A percentile compares a stretch with the other conserved stretches of the same genome.
These are phyloP conservation scores for Polia nebulosa DNA, from an alignment of 2,888 invertebrate species.

Conservation along the genomic window DNA sequence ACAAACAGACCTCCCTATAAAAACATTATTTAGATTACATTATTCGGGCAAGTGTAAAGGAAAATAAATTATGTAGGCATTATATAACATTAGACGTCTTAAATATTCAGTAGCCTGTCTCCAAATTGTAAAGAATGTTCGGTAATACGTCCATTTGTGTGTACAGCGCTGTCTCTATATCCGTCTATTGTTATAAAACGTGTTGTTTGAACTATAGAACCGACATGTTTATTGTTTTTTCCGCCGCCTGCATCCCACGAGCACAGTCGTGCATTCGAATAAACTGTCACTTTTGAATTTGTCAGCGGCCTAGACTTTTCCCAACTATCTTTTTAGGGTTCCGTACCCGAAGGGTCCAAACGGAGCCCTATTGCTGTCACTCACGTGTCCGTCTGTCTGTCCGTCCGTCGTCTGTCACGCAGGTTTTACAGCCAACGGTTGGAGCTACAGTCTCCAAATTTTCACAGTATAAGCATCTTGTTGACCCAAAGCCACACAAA, in stretches of 20 bases:
- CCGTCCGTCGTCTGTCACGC: too few species aligned
- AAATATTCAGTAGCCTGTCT: constrained; percentile 41
- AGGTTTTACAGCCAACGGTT: too few species aligned
- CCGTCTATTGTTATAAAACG: constrained; percentile 70
- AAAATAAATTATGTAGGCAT: constrained; percentile 27
- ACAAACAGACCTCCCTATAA: too few species aligned
- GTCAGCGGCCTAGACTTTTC: not conserved
- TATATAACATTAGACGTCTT: constrained; percentile 26
- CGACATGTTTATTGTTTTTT: constrained; percentile 73
- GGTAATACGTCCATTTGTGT: constrained; percentile 58
- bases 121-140: constrained; percentile 43
- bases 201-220: constrained; percentile 65
- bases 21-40: too few species aligned
- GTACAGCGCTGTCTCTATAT: constrained; percentile 54
- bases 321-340: too few species aligned
- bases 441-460: too few species aligned
- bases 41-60: constrained; percentile 19
- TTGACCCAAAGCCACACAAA: too few species aligned
- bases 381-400: too few species aligned
- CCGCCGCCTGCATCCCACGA: constrained; percentile 57
- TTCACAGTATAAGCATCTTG: too few species aligned
- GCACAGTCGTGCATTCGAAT: constrained; percentile 51
- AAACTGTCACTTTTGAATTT: not conserved
- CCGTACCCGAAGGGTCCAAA: too few species aligned
- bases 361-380: too few species aligned